Evolutionary conservation across 2,888 invertebrate species (phyloP), one percentile per base, ranked within the genome.

Genomic region (Dicyrtoma fusca): DNA sequence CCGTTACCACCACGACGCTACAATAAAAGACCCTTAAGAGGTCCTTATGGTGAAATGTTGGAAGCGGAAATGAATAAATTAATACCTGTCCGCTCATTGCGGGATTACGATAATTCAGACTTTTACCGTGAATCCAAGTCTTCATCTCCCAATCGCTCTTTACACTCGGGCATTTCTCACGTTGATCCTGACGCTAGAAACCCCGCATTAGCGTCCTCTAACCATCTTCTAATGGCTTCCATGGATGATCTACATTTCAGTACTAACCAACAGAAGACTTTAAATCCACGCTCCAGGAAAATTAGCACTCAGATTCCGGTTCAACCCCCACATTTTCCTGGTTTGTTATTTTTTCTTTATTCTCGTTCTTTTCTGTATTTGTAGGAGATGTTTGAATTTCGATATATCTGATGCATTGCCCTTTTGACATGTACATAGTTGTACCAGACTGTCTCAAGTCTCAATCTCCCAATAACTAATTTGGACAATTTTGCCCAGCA

Each of bases 1-100:
- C 68, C 51, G 11, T 23, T 74, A 19, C 74, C 73, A 17, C 82
- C 82, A 2, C 77, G 82, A 11, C 87, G 91, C 45, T 92, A 90
- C 81, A 90, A 91, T 21, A 94, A 91, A 82, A 85, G 91, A 23
- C 91, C 91, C 0, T 84, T 91, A 8, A 91, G 82, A 85, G 91
- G 21, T 90, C 91, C 0, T 83, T 91, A 11, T 86, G 91, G 17
- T 0, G 91, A 91, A 82, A 91, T 91, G 91, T 84, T 91, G 26
- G 91, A 91, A 82, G 91, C 91, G 0, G 91, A 91, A 84, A 91
- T 91, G 89, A 79, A 78, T 59, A 76, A 78, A 66, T 45, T 77
- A 1, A 42, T 72, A n/a, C 69, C 74, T 5, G 63, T 63, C 3
- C 42, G 75, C 51, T 25, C 63, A 17, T 71, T 59, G n/a, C 71